Evolutionary conservation across 2,888 invertebrate species (phyloP).

Genomic region (Craniophora ligustri): DNA sequence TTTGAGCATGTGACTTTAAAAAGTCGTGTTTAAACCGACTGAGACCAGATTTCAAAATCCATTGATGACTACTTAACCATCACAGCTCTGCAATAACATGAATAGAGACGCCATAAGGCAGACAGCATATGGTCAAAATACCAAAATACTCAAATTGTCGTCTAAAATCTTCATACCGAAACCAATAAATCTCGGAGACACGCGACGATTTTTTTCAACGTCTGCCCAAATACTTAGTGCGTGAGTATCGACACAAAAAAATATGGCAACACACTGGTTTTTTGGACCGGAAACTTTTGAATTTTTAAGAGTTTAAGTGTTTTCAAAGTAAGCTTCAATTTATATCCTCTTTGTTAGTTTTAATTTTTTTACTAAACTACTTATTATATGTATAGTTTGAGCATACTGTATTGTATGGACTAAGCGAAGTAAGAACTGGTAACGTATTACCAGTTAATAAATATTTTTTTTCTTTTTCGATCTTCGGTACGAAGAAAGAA

Average conservation of each 20-base stretch:
- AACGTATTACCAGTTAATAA: too few relatives aligned
- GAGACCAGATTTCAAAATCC: too few relatives aligned
- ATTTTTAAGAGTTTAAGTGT: conserved; percentile 39
- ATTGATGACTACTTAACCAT: too few relatives aligned
- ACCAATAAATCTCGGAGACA: conserved; percentile 48
- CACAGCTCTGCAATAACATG: background rate
- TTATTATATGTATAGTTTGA: too few relatives aligned
- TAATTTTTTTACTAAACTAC: too few relatives aligned
- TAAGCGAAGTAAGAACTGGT: too few relatives aligned
- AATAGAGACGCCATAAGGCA: conserved; percentile 6
- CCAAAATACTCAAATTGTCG: conserved; percentile 23
- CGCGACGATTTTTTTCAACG: conserved; percentile 48
- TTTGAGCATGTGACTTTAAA: too few relatives aligned
- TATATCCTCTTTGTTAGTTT: background rate
- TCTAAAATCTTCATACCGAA: conserved; percentile 3
- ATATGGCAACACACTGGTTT: conserved; percentile 12
- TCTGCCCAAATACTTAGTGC: conserved; percentile 37
- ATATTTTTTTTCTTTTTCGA: too few relatives aligned
- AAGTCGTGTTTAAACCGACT: too few relatives aligned
- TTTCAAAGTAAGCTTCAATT: background rate
- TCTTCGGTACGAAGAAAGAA: too few relatives aligned
- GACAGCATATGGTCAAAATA: conserved; percentile 31
- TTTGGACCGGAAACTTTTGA: conserved; percentile 28
- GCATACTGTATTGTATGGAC: too few relatives aligned
- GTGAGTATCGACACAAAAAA: conserved; percentile 30